A percentile compares a stretch with the other conserved stretches of the same genome.
Conservation (phyloP, 2,797 vertebrate genomes). For the Lutjanus campechanus region DNA sequence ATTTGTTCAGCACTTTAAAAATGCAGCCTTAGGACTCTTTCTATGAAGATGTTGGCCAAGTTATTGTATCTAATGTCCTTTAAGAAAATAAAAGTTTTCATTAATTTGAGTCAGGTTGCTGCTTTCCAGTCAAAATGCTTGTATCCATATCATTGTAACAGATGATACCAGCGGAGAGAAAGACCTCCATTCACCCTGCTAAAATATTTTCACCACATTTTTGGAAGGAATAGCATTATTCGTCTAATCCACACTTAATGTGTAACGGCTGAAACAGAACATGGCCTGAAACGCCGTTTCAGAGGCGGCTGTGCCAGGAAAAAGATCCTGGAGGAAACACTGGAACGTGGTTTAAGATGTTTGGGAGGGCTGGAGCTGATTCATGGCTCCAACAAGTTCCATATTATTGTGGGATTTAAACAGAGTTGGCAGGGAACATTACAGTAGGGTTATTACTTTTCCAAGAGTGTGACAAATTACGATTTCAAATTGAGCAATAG, state of each 20-base stretch:
- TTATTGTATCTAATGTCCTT: slow-evolving; percentile 2
- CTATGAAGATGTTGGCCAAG: not conserved
- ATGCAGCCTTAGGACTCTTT: not conserved
- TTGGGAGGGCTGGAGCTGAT: slow-evolving; percentile 64
- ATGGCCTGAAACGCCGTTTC: slow-evolving; percentile 58
- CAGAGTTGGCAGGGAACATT: slow-evolving; percentile 36
- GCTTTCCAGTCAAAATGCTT: slow-evolving; percentile 1
- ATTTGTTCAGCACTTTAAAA: slow-evolving; percentile 2
- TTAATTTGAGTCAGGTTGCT: slow-evolving; percentile 10
- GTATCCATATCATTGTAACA: slow-evolving; percentile 39
- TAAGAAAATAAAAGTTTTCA: not conserved
- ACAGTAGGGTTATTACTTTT: slow-evolving; percentile 48
- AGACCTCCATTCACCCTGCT: slow-evolving; percentile 57
- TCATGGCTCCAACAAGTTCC: slow-evolving; percentile 62
- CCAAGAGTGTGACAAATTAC: slow-evolving; percentile 56
- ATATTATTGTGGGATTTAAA: slow-evolving; percentile 67
- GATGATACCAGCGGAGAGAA: slow-evolving; percentile 30
- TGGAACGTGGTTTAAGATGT: slow-evolving; percentile 66
- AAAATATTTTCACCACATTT: slow-evolving; percentile 68
- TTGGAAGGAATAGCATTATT: slow-evolving; percentile 65
- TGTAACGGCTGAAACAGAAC: slow-evolving; percentile 73
- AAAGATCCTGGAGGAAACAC: slow-evolving; percentile 63
- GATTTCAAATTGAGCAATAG: slow-evolving; percentile 38
- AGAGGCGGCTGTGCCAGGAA: slow-evolving; percentile 64
- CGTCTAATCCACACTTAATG: slow-evolving; percentile 69